phyloP scores from a whole-genome alignment of 2,113 vertebrate genomes.

The Tonatia bakeri region DNA sequence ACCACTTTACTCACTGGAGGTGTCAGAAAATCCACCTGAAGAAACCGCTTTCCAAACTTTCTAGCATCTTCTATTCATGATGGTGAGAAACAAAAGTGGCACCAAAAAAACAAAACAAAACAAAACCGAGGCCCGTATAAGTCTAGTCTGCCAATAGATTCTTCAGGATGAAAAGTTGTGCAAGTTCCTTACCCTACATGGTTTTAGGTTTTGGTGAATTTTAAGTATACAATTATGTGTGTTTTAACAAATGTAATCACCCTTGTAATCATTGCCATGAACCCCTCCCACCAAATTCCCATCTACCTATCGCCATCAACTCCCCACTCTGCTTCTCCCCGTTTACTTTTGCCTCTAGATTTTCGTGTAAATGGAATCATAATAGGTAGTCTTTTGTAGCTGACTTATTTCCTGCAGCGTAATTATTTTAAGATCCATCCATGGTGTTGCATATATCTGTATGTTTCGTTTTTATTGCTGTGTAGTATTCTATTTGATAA shows the following conservation, averaged over 20 bases:
- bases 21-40: neutral
- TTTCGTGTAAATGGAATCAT: neutral
- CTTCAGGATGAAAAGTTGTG: neutral
- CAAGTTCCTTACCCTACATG: neutral
- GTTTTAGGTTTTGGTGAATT: neutral
- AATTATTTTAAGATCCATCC: neutral
- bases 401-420: neutral
- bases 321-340: neutral
- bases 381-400: neutral
- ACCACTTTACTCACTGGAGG: neutral
- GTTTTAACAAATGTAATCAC: neutral
- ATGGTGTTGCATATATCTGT: neutral
- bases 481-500: conserved; percentile 26
- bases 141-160: neutral
- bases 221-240: neutral
- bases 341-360: neutral
- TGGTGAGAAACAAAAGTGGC: neutral
- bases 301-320: neutral
- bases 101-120: neutral
- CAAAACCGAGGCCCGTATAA: neutral
- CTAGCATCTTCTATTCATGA: neutral
- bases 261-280: neutral
- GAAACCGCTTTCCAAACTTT: neutral
- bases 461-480: neutral
- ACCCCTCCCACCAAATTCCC: neutral